A percentile compares a stretch with the other conserved stretches of the same genome.
These are phyloP conservation scores for Penelope pileata DNA, from an alignment of 2,113 vertebrate species.

Conservation along the genomic window DNA sequence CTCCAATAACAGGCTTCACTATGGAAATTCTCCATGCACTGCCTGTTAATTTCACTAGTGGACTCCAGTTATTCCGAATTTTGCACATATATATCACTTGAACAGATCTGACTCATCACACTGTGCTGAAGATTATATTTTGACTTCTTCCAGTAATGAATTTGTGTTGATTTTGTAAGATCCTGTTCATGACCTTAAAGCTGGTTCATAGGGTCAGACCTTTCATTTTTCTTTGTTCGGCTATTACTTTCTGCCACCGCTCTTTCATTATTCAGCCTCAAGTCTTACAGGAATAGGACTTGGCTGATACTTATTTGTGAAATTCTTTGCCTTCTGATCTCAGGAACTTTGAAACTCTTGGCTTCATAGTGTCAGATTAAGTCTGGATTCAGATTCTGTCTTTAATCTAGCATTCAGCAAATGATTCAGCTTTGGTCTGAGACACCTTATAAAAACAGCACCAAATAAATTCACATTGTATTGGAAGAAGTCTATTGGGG, in stretches of 20 bases:
- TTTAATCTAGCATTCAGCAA: conserved; percentile 26
- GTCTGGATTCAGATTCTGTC: conserved; percentile 21
- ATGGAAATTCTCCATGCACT: conserved; percentile 30
- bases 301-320: conserved; percentile 47
- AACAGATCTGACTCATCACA: conserved; percentile 48
- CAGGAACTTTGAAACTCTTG: conserved; percentile 55
- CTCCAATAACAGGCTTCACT: conserved; percentile 31
- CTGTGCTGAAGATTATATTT: conserved; percentile 21
- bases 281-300: conserved; percentile 56
- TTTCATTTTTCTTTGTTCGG: conserved; percentile 49
- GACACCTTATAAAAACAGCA: background rate
- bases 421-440: background rate
- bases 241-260: conserved; percentile 46
- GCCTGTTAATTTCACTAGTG: conserved; percentile 36
- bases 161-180: conserved; percentile 59
- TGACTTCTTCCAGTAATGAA: conserved; percentile 62
- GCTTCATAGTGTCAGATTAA: conserved; percentile 41
- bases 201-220: conserved; percentile 51
- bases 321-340: conserved; percentile 62
- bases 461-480: background rate
- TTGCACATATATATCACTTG: conserved; percentile 32
- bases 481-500: background rate
- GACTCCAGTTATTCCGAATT: conserved; percentile 26
- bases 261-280: conserved; percentile 50
- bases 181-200: conserved; percentile 54